A percentile compares a stretch with the other conserved stretches of the same genome.
These are phyloP conservation scores for Lasioglossum lativentre DNA, from an alignment of 2,888 invertebrate genomes.

Conservation along the genomic window DNA sequence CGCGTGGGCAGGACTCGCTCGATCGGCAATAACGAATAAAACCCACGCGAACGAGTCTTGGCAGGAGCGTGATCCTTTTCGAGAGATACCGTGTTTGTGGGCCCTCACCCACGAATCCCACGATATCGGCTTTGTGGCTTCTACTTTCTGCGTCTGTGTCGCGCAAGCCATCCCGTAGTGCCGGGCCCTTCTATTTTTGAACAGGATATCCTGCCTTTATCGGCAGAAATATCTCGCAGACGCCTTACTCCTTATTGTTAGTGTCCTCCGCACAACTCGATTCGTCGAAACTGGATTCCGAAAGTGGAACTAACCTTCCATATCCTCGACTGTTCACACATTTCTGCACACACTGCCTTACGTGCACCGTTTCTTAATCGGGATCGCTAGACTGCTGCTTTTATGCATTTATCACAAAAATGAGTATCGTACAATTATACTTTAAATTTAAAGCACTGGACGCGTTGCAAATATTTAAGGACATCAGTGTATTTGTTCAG, in stretches of 20 bases:
- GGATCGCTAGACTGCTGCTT: neutral
- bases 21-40: slow-evolving; percentile 69
- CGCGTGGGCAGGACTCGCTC: slow-evolving; percentile 51
- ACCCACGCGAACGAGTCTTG: slow-evolving; percentile 60
- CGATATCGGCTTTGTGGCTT: neutral
- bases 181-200: slow-evolving; percentile 44
- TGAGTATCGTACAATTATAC: neutral
- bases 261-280: neutral
- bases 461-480: too few relatives aligned
- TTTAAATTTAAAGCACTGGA: too few relatives aligned
- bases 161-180: slow-evolving; percentile 39
- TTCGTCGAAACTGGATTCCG: neutral
- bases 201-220: slow-evolving; percentile 6
- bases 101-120: slow-evolving; percentile 35
- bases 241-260: neutral
- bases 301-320: neutral
- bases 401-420: too few relatives aligned
- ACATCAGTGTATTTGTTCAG: too few relatives aligned
- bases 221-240: neutral
- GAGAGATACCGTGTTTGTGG: slow-evolving; percentile 38
- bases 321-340: neutral
- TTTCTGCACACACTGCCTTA: neutral
- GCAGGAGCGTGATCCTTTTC: slow-evolving; percentile 68
- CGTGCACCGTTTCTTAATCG: neutral
- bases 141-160: slow-evolving; percentile 12